phyloP scores from a whole-genome alignment of 2,797 vertebrate genomes.

The Lepilemur ruficaudatus region DNA sequence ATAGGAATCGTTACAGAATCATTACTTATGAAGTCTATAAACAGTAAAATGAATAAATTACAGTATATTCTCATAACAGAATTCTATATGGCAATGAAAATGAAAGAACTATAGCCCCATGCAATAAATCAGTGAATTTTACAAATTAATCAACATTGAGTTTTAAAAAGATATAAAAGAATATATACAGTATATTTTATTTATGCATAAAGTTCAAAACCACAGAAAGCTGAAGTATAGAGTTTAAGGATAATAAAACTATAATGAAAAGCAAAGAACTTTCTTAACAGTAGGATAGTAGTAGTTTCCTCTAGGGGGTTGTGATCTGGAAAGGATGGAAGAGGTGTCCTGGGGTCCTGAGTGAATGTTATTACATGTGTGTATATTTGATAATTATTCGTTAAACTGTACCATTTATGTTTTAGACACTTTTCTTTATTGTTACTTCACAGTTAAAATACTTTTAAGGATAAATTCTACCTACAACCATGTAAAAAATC shows the following conservation, averaged over 20 bases:
- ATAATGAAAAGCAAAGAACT: not conserved
- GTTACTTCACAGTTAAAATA: not conserved
- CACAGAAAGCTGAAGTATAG: not conserved
- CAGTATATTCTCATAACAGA: not conserved
- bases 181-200: not conserved
- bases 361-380: not conserved
- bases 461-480: not conserved
- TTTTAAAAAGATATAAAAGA: not conserved
- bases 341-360: not conserved
- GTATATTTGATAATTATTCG: not conserved
- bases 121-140: not conserved
- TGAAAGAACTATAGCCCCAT: not conserved
- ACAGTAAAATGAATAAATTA: not conserved
- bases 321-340: not conserved
- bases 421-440: not conserved
- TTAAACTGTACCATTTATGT: not conserved
- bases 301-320: not conserved
- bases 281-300: not conserved
- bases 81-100: not conserved
- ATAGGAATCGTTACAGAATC: not conserved
- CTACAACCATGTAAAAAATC: not conserved
- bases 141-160: not conserved
- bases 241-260: not conserved
- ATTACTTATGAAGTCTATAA: not conserved
- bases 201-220: not conserved